Conservation (phyloP, 2,888 invertebrate species). For the Drosophila tanythrix region DNA sequence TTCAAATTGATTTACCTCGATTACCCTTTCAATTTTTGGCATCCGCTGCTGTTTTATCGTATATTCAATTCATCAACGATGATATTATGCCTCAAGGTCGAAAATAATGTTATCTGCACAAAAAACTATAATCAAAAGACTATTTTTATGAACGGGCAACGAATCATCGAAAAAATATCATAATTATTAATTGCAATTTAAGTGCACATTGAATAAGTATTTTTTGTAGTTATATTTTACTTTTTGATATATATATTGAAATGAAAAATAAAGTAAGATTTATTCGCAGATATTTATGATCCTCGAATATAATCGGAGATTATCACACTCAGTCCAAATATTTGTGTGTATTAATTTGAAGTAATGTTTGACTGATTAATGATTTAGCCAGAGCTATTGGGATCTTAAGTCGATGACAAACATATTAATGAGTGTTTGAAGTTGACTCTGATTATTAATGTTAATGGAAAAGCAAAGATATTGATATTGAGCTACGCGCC, state of each 20-base stretch:
- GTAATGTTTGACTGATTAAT: background rate
- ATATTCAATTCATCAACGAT: background rate
- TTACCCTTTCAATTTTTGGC: conserved; percentile 9
- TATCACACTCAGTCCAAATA: background rate
- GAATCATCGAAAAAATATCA: background rate
- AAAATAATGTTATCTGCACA: background rate
- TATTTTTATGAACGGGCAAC: background rate
- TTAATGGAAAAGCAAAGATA: background rate
- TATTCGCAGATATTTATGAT: background rate
- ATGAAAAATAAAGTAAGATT: background rate
- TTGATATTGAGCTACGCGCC: no score
- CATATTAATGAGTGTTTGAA: background rate
- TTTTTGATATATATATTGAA: background rate
- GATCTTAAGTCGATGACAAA: background rate
- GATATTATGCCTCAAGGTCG: background rate
- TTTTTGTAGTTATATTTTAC: background rate
- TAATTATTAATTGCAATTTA: background rate
- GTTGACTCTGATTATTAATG: background rate
- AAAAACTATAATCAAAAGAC: background rate
- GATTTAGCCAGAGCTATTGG: background rate
- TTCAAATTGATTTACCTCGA: conserved; percentile 26
- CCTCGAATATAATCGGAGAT: background rate
- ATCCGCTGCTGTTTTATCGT: background rate
- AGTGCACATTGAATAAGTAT: background rate
- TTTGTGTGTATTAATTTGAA: background rate